Conservation (phyloP, 2,113 vertebrate genomes). For the Malurus elegans region DNA sequence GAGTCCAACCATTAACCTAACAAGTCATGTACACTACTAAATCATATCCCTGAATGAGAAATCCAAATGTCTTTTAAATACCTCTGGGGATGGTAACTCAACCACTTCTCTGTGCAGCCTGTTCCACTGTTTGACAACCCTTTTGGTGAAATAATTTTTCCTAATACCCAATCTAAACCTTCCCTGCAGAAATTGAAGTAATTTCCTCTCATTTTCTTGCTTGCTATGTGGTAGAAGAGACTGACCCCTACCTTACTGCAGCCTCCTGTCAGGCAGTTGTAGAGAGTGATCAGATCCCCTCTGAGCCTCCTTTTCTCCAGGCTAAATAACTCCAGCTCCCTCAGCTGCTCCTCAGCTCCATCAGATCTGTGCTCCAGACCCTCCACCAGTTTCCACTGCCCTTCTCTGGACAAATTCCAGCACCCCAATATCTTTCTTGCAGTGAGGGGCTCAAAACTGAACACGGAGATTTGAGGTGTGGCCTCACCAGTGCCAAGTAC, state of each 20-base stretch:
- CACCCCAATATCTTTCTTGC: background rate
- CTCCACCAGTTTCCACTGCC: rapidly evolving
- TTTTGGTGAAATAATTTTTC: background rate
- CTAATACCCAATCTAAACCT: background rate
- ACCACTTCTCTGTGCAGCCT: background rate
- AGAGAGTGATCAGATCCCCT: background rate
- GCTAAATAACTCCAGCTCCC: background rate
- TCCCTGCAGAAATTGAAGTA: background rate
- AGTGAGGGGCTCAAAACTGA: background rate
- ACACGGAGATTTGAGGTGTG: rapidly evolving
- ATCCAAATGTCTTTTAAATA: background rate
- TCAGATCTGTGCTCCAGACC: background rate
- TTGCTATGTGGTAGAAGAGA: background rate
- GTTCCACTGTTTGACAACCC: background rate
- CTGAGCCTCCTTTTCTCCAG: background rate
- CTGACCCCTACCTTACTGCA: background rate
- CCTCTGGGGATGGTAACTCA: background rate
- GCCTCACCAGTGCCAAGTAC: background rate
- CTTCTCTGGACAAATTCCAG: background rate
- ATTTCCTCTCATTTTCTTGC: background rate
- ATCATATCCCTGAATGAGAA: background rate
- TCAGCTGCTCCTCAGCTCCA: rapidly evolving
- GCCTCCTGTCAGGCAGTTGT: background rate
- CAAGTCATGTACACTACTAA: background rate
- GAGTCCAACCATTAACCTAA: background rate